A percentile compares a stretch with the other conserved stretches of the same genome.
Conservation (phyloP, 2,797 vertebrate genomes). For the Coregonus ussuriensis region DNA sequence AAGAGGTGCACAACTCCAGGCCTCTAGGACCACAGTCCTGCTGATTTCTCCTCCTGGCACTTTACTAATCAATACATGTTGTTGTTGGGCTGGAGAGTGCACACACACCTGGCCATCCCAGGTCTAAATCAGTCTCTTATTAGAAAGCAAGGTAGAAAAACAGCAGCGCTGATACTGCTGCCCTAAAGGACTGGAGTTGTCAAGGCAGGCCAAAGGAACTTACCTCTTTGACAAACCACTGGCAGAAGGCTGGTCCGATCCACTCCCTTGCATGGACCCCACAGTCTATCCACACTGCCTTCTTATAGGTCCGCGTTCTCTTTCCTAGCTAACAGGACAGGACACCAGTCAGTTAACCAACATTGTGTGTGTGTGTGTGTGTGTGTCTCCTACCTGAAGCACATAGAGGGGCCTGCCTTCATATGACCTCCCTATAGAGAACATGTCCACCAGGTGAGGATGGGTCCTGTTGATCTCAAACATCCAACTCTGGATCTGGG, state of each 20-base stretch:
- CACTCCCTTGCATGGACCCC: conserved; percentile 97
- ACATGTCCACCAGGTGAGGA: conserved; percentile 84
- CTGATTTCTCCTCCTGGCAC: too few relatives aligned
- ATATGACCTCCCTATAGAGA: conserved; percentile 92
- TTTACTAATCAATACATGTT: too few relatives aligned
- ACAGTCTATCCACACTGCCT: conserved; percentile 96
- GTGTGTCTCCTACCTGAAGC: conserved; percentile 78
- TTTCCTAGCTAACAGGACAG: conserved; percentile 88
- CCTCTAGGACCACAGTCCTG: too few relatives aligned
- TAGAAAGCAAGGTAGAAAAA: neutral
- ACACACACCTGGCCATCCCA: too few relatives aligned
- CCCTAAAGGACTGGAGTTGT: neutral
- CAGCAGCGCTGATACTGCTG: neutral
- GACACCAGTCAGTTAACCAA: conserved; percentile 21
- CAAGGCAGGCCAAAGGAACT: conserved; percentile 9
- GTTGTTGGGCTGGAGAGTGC: too few relatives aligned
- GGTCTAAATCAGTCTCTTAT: too few relatives aligned
- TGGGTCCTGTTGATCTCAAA: conserved; percentile 88
- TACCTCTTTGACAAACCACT: conserved; percentile 98
- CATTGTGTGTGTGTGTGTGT: neutral
- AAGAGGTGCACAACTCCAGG: neutral
- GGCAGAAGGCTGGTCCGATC: conserved; percentile 98
- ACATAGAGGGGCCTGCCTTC: conserved; percentile 90
- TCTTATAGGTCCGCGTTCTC: conserved; percentile 84
- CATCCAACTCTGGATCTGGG: conserved; percentile 96